Base-by-base conservation (phyloP, 2,888 invertebrate genomes). In the Ptilodon capucinus region DNA sequence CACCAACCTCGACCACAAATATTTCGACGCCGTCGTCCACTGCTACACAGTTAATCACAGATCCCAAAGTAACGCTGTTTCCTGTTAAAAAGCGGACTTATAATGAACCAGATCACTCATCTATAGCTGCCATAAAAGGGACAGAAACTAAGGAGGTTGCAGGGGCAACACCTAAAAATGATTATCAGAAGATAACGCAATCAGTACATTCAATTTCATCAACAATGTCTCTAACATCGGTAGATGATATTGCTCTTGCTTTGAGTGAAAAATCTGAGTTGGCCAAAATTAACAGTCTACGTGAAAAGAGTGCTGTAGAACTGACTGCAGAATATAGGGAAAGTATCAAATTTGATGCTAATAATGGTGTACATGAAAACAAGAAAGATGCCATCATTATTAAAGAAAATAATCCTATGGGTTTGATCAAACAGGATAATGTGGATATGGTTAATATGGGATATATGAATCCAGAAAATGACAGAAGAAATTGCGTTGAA, bases 71-170 rank as follows among this genome's bases (percentile, higher is more conserved):
- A 36, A 68, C 91, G 14, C 77, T 92, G 19, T 94, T 93, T 67
- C 94, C 94, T 8, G 93, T 94, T 30, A 94, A 94, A 70, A 94
- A 94, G 71, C 85, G 94, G 34, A 91, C 88, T 28, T 94, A 93
- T 58, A 93, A 88, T 70, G 93, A 93, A 63, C 78, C 81, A 2
- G 87, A 89, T 18, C 60, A 76, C 61, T 14, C 82, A 45, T 44
- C 83, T 60, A 48, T 78, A 64, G 48, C 55, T 18, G 17, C 80
- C 13, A 13, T 50, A 28, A 66, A 74, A 46, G 76, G 60, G 65
- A 80, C 66, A 5, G 88, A 86, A 36, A 54, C 48, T 39, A 81
- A 77, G 53, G 86, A 81, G 14, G 42, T 53, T 34, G 43, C 61
- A 11, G 49, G 19, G 21, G 36, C 63, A 3, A 67, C 74, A 48